Evolutionary conservation across 2,113 vertebrate genomes (phyloP).

Genomic region (Campylomormyrus numenius): DNA sequence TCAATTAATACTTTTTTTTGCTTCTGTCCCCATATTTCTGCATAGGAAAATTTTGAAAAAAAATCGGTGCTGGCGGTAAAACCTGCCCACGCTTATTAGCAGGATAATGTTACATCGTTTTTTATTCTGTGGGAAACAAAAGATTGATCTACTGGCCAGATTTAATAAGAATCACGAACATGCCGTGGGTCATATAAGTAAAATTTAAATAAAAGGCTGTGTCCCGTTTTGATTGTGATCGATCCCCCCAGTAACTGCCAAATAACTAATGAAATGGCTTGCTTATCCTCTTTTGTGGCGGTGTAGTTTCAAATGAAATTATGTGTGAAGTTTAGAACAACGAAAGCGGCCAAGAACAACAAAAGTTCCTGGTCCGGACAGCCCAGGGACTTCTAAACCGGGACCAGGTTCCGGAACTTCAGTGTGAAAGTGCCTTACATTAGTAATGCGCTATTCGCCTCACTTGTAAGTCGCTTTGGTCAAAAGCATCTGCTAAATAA

Average conservation of each 20-base stretch:
- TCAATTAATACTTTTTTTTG: not conserved
- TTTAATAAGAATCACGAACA: not conserved
- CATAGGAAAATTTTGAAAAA: not conserved
- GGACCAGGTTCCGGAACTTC: not conserved
- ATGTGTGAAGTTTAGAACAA: not conserved
- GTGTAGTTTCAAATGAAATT: not conserved
- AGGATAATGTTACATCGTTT: not conserved
- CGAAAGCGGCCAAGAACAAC: not conserved
- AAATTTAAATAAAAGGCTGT: not conserved
- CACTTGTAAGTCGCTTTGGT: not conserved
- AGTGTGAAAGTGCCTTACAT: not conserved
- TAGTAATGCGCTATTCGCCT: not conserved
- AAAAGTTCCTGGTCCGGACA: not conserved
- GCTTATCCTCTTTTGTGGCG: not conserved
- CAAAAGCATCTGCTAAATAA: not conserved
- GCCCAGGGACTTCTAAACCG: not conserved
- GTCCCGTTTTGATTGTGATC: not conserved
- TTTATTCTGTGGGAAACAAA: not conserved
- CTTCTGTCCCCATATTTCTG: not conserved
- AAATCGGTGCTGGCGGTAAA: not conserved
- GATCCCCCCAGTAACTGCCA: not conserved
- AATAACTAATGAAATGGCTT: not conserved
- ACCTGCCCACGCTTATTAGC: not conserved
- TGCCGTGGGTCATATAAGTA: not conserved
- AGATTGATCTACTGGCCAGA: not conserved